These are phyloP conservation scores for Stomatorhinus ivindoensis DNA, from an alignment of 2,113 vertebrate species.

Conservation along the genomic window DNA sequence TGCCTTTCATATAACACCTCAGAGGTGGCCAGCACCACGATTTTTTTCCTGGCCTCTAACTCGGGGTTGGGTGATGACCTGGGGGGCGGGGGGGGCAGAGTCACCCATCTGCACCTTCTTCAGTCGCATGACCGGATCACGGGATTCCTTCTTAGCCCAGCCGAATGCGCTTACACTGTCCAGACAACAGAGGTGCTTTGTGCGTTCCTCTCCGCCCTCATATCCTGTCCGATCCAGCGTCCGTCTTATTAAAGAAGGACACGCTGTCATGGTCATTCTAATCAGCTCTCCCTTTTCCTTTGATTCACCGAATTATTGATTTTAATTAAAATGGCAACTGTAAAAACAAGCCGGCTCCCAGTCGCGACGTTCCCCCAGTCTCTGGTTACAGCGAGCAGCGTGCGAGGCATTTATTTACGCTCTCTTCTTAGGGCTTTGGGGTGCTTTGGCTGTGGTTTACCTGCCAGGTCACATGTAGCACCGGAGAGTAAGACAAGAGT, in stretches of 20 bases:
- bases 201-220: constrained; percentile 19
- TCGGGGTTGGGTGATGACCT: not conserved
- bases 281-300: constrained; percentile 25
- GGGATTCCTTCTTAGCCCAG: constrained; percentile 27
- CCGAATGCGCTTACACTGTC: not conserved
- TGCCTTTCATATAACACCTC: constrained; percentile 65
- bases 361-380: not conserved
- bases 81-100: not conserved
- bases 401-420: not conserved
- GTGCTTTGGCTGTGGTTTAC: not conserved
- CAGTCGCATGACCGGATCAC: constrained; percentile 20
- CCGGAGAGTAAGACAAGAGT: not conserved
- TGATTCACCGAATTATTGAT: constrained; percentile 31
- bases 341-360: not conserved
- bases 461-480: not conserved
- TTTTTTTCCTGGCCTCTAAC: not conserved
- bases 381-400: not conserved
- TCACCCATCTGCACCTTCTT: not conserved
- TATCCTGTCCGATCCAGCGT: constrained; percentile 28
- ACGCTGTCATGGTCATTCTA: constrained; percentile 26
- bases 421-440: not conserved
- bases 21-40: constrained; percentile 42
- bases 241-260: constrained; percentile 35
- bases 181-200: constrained; percentile 21
- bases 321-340: constrained; percentile 19